phyloP scores from a whole-genome alignment of 2,888 invertebrate genomes.

The Ichneumon xanthorius region DNA sequence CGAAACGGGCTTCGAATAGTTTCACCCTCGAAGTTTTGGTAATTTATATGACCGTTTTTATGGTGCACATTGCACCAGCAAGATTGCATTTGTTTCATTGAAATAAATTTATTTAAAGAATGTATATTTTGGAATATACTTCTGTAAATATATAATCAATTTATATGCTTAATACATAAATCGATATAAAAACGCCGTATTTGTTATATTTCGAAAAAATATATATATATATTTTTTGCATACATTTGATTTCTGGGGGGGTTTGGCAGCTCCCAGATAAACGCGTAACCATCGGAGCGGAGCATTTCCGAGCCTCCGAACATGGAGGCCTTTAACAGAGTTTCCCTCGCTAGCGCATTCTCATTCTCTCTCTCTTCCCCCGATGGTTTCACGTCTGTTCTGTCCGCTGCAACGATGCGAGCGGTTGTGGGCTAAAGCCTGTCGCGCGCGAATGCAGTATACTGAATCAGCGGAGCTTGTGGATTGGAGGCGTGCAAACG shows the following conservation, averaged over 20 bases:
- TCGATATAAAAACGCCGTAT: neutral
- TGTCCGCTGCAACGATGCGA: neutral
- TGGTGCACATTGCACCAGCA: neutral
- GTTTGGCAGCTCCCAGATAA: neutral
- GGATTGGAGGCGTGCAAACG: conserved; percentile 19
- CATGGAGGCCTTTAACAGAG: neutral
- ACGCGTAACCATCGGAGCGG: neutral
- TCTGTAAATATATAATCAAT: neutral
- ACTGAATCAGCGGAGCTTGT: conserved; percentile 33
- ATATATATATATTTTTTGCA: neutral
- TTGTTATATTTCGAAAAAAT: neutral
- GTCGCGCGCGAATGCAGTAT: conserved; percentile 31
- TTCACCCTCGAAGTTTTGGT: neutral
- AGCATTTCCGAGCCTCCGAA: neutral
- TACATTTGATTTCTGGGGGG: neutral
- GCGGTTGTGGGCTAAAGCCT: neutral
- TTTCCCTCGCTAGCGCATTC: neutral
- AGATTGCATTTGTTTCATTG: neutral
- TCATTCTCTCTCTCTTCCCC: neutral
- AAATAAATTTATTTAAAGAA: neutral
- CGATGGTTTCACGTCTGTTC: neutral
- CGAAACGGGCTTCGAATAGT: neutral
- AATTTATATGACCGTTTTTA: neutral
- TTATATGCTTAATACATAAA: neutral
- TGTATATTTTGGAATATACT: neutral